phyloP scores from a whole-genome alignment of 2,113 vertebrate species.

The Sisor rabdophorus region DNA sequence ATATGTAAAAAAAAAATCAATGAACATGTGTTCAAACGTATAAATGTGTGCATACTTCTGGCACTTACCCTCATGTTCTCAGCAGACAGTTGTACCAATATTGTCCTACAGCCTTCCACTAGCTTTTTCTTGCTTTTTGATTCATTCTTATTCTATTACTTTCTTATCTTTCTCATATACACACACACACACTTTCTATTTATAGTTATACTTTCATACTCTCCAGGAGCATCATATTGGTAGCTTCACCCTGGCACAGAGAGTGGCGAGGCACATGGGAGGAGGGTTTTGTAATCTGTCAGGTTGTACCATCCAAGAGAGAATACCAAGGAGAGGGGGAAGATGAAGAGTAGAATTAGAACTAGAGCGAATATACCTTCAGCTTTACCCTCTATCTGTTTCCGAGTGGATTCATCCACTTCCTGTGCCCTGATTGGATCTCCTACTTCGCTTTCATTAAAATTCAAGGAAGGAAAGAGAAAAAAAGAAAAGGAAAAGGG shows the following conservation, averaged over 20 bases:
- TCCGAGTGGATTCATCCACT: slow-evolving; percentile 60
- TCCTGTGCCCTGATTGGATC: slow-evolving; percentile 58
- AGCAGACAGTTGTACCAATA: slow-evolving; percentile 53
- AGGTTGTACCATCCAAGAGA: slow-evolving; percentile 78
- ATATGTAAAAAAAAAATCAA: neutral
- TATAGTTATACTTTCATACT: slow-evolving; percentile 38
- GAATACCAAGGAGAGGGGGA: slow-evolving; percentile 48
- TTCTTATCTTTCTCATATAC: slow-evolving; percentile 15
- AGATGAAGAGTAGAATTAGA: slow-evolving; percentile 16
- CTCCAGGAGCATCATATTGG: slow-evolving; percentile 64
- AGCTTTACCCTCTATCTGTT: slow-evolving; percentile 62
- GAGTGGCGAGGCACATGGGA: slow-evolving; percentile 76
- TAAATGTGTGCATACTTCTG: slow-evolving; percentile 48
- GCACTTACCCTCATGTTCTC: slow-evolving; percentile 65
- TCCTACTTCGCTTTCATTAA: slow-evolving; percentile 59
- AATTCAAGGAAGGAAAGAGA: slow-evolving; percentile 51
- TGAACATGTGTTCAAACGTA: slow-evolving; percentile 10
- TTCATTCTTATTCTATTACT: slow-evolving; percentile 18
- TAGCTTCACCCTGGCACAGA: slow-evolving; percentile 73
- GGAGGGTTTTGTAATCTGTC: slow-evolving; percentile 85
- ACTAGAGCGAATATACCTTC: slow-evolving; percentile 58
- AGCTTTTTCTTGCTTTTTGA: slow-evolving; percentile 43
- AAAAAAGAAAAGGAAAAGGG: slow-evolving; percentile 45
- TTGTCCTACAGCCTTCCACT: slow-evolving; percentile 48
- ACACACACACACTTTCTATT: slow-evolving; percentile 10